phyloP scores from a whole-genome alignment of 2,113 vertebrate genomes.

The Tragelaphus buxtoni region DNA sequence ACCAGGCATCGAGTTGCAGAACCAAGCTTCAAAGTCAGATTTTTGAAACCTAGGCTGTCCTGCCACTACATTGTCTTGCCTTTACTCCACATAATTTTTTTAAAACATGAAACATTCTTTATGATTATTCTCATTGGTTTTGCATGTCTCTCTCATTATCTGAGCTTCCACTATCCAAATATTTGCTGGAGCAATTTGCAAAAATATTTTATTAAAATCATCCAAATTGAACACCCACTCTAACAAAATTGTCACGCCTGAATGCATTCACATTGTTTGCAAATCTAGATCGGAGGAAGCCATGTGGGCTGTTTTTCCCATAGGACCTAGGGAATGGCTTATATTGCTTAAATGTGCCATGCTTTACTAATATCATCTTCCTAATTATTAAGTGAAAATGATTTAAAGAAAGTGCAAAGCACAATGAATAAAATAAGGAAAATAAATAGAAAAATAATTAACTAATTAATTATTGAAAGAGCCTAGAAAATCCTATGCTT shows the following conservation, averaged over 20 bases:
- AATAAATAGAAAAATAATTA: not conserved
- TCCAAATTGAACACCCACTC: not conserved
- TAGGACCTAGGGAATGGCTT: not conserved
- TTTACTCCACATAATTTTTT: not conserved
- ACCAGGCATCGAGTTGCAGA: not conserved
- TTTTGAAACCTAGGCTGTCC: not conserved
- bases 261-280: not conserved
- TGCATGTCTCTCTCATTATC: not conserved
- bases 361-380: not conserved
- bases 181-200: not conserved
- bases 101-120: not conserved
- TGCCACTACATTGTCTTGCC: not conserved
- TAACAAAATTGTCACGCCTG: not conserved
- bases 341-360: not conserved
- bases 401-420: not conserved
- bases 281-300: not conserved
- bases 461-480: not conserved
- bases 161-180: not conserved
- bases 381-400: not conserved
- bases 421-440: not conserved
- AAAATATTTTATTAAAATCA: not conserved
- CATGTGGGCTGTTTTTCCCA: not conserved
- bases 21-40: not conserved
- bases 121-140: not conserved
- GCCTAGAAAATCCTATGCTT: not conserved